Evolutionary conservation across 2,888 invertebrate species (phyloP), one percentile per base, ranked within the genome.

Genomic region (Microctonus aethiopoides): DNA sequence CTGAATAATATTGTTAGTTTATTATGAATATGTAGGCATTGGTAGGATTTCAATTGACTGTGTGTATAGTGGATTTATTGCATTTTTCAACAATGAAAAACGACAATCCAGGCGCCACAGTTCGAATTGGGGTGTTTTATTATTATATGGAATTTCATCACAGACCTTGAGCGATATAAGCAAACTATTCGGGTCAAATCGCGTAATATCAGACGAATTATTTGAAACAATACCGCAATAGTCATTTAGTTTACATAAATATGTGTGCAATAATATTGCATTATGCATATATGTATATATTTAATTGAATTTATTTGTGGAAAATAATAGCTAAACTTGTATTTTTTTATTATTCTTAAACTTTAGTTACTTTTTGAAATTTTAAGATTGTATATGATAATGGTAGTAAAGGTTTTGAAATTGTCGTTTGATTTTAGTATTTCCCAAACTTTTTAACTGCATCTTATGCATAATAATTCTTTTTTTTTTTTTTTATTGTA

Each of bases 91-190:
- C 46, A 1, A 16, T 46, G 46, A 46, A 46, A 46, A 46, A 46
- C 46, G 16, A 7, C 46, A 16, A 16, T 16, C 7, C 16, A 46
- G 46, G 46, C 46, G 46, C 16, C 46, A 46, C 5, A 9, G 46
- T n/a, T n/a, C 16, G 16, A 16, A 3, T n/a, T 16, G 46, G 16
- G 46, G 16, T 46, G 46, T 46, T 46, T n/a, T 16, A 46, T 46
- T 46, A 46, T 46, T 46, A 46, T 46, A 46, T 46, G 46, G 16
- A 46, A 70, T 72, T 72, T 70, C 69, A 56, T 72, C 73, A 70
- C 36, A 26, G 24, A 16, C 66, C 6, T 51, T 29, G 32, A 39
- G 34, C n/a, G 39, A 29, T 57, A 10, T 32, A n/a, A 39, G 39
- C 20, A 22, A 22, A 20, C 24, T 65, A 73, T 70, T 51, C 57